Conservation (phyloP, 37 sponge, comb jelly and placozoan genomes). For the Halisarca cf. caerulea region DNA sequence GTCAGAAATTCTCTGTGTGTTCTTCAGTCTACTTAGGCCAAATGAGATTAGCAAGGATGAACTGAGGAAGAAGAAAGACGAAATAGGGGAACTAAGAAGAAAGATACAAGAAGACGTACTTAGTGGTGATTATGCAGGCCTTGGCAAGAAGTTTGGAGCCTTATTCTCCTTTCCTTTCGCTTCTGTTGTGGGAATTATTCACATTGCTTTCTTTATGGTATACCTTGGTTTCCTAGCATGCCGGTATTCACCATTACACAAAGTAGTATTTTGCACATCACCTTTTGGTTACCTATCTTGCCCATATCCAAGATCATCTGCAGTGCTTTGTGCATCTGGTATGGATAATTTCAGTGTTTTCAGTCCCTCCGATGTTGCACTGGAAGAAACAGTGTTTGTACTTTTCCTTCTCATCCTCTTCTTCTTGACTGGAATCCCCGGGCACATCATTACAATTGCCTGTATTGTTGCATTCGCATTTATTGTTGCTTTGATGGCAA, state of each 20-base stretch:
- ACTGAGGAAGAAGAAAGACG: no score
- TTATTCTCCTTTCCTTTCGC: neutral
- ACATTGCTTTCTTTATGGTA: neutral
- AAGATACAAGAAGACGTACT: no score
- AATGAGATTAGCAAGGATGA: no score
- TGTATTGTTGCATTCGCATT: neutral
- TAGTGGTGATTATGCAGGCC: neutral
- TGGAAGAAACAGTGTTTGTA: neutral
- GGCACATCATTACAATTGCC: neutral
- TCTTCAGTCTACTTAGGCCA: neutral
- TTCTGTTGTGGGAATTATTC: neutral
- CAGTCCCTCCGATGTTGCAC: neutral
- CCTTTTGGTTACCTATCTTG: no score
- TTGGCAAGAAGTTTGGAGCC: neutral
- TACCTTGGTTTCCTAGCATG: neutral
- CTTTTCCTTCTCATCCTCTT: neutral
- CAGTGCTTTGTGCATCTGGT: no score
- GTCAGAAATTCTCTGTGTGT: no score
- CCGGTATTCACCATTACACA: neutral
- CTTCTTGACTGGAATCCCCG: neutral
- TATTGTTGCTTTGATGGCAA: neutral
- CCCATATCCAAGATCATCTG: no score
- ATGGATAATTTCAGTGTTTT: neutral
- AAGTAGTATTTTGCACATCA: neutral
- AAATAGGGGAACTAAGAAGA: no score